These are phyloP conservation scores for Ovibos moschatus DNA, from an alignment of 2,113 vertebrate species.

Conservation along the genomic window DNA sequence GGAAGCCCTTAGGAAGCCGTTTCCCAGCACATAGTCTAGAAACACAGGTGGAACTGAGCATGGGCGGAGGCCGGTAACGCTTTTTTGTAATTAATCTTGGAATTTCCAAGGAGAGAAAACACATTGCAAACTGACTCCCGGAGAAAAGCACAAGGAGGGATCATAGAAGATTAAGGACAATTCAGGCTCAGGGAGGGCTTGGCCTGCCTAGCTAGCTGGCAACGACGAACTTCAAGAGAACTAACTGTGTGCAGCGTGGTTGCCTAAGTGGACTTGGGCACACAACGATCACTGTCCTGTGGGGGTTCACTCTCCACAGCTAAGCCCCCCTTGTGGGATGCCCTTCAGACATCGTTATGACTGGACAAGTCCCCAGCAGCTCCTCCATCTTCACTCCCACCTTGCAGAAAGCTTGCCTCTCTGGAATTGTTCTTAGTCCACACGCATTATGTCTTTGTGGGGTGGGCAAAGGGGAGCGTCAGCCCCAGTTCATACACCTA, in stretches of 20 bases:
- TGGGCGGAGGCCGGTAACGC: not conserved
- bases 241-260: fast-evolving
- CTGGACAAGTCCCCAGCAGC: not conserved
- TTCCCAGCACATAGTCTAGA: not conserved
- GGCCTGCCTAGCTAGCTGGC: not conserved
- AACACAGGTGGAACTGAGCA: not conserved
- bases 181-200: not conserved
- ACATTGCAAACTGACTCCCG: not conserved
- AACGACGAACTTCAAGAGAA: not conserved
- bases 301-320: not conserved
- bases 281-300: not conserved
- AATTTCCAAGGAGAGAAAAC: not conserved
- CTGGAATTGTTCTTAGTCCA: not conserved
- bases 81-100: not conserved
- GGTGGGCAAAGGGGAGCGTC: not conserved
- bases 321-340: not conserved
- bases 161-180: not conserved
- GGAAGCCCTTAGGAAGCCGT: not conserved
- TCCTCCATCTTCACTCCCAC: not conserved
- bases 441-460: not conserved
- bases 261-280: not conserved
- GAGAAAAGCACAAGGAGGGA: not conserved
- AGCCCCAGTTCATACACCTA: not conserved
- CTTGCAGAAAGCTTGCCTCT: not conserved
- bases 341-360: not conserved